Base-by-base conservation (phyloP, 1,140 invertebrate species). In the Lepidurus arcticus region DNA sequence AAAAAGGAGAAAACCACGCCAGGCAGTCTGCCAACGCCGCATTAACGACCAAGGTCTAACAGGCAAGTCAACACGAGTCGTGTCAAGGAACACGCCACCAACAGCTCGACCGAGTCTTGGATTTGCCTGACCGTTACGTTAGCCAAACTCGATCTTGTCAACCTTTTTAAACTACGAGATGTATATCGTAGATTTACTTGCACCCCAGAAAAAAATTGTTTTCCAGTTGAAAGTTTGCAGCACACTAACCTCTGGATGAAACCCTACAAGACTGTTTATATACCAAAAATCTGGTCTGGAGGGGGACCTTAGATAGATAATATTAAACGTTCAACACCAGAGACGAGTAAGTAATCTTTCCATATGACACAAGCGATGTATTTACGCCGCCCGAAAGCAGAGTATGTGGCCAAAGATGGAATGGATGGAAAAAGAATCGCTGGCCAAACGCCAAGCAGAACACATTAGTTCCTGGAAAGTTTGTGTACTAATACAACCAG, bases 21-120 rank as follows among this genome's bases (percentile, higher is more conserved):
- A 65, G 53, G 53, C 53, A 65, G 53, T 65, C 53, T 65, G 53
- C 53, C 53, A 65, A 65, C 53, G 53, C 53, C 53, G 53, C 53
- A 65, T 65, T 65, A 65, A 65, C 53, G 53, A 65, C 21, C 53
- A 65, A 65, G 53, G 53, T 65, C 53, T 65, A 21, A 65, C 53
- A 65, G 53, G 53, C 53, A 65, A 65, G 53, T 65, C 53, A 65
- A 65, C 53, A 65, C 53, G 53, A 65, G 21, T 65, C 53, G 53
- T 65, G 53, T 65, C 53, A 21, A 65, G 53, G 21, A 21, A 65
- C 53, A 65, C 53, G 53, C 53, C 53, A 65, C 53, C 53, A 65
- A 65, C 2, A 65, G 53, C 53, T 65, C 53, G 34, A 34, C 34
- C 0, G 53, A 65, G 16, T n/a, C 53, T 65, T 21, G 13, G 13